These are phyloP conservation scores for Laspeyria flexula DNA, from an alignment of 2,888 invertebrate species.

Conservation along the genomic window DNA sequence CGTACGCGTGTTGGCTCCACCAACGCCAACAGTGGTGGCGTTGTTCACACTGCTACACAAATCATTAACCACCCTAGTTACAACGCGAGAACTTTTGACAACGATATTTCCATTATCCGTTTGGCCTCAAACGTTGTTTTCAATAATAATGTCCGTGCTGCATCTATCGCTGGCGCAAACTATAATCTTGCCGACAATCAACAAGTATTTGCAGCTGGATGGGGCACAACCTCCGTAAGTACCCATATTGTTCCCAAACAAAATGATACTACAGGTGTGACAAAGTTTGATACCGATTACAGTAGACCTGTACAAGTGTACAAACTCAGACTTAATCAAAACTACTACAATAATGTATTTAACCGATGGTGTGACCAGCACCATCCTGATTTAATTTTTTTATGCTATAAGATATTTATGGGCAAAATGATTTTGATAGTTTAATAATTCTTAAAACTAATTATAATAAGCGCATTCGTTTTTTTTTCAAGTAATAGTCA, in stretches of 20 bases:
- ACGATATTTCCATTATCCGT: conserved; percentile 56
- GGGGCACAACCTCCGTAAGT: conserved; percentile 6
- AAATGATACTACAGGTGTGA: too few relatives aligned
- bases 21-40: conserved; percentile 48
- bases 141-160: conserved; percentile 20
- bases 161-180: conserved; percentile 49
- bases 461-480: too few relatives aligned
- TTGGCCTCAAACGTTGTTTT: conserved; percentile 26
- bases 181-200: conserved; percentile 52
- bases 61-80: conserved; percentile 46
- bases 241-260: not conserved
- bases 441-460: too few relatives aligned
- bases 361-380: too few relatives aligned
- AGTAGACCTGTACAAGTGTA: too few relatives aligned
- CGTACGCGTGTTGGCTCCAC: conserved; percentile 49
- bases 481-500: too few relatives aligned
- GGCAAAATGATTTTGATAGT: too few relatives aligned
- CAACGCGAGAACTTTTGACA: conserved; percentile 40
- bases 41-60: conserved; percentile 22
- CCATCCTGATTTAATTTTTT: too few relatives aligned
- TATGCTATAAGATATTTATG: too few relatives aligned
- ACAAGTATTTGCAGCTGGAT: conserved; percentile 45
- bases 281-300: too few relatives aligned
- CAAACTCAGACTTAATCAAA: too few relatives aligned
- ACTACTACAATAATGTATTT: too few relatives aligned